Evolutionary conservation across 2,888 invertebrate species (phyloP).

Genomic region (Hypena proboscidalis): DNA sequence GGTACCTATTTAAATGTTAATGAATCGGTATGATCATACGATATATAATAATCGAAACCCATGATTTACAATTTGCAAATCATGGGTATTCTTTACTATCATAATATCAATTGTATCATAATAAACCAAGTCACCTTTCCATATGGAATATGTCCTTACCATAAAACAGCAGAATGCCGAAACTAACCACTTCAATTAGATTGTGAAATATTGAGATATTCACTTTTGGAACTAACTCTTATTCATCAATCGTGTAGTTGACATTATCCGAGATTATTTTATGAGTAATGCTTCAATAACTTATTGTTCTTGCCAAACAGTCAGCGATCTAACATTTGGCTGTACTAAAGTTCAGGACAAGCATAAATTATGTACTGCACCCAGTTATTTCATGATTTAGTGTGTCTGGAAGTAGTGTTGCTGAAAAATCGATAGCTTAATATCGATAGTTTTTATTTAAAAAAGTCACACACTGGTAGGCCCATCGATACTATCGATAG

Average conservation of each 20-base stretch:
- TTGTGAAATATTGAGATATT: constrained; percentile 12
- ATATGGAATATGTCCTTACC: constrained; percentile 1
- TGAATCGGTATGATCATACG: too few relatives aligned
- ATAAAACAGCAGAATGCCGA: constrained; percentile 1
- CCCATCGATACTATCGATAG: too few relatives aligned
- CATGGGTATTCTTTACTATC: too few relatives aligned
- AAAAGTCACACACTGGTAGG: too few relatives aligned
- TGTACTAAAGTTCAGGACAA: constrained; percentile 64
- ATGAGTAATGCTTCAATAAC: constrained; percentile 58
- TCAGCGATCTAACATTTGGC: constrained; percentile 61
- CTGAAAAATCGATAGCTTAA: too few relatives aligned
- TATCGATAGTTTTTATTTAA: too few relatives aligned
- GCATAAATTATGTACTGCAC: constrained; percentile 62
- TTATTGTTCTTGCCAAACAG: constrained; percentile 60
- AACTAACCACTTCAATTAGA: constrained; percentile 5
- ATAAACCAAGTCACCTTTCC: too few relatives aligned
- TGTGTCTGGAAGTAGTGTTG: too few relatives aligned
- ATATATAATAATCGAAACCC: too few relatives aligned
- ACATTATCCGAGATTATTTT: constrained; percentile 40
- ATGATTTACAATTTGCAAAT: too few relatives aligned
- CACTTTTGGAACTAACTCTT: constrained; percentile 8
- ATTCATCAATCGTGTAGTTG: constrained; percentile 26
- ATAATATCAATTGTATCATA: not conserved
- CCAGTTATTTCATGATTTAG: constrained; percentile 55
- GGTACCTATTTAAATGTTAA: too few relatives aligned